Evolutionary conservation across 2,888 invertebrate species (phyloP).

Genomic region (Agrotis clavis): DNA sequence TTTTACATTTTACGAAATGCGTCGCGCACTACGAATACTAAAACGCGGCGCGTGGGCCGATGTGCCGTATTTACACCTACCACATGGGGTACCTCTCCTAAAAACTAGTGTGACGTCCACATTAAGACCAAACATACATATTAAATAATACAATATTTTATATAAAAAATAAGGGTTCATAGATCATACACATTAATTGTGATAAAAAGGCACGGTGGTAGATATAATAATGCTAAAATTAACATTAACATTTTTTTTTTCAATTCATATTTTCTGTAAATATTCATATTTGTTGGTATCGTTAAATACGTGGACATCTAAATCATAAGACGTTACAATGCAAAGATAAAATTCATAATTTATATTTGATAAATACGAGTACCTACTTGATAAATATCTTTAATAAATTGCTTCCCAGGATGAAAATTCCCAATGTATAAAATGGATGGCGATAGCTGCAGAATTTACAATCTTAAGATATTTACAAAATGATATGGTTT

Average conservation of each 20-base stretch:
- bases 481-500: too few species aligned
- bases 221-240: slow-evolving; percentile 1
- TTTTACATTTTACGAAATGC: too few species aligned
- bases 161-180: slow-evolving; percentile 2
- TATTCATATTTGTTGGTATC: slow-evolving; percentile 3
- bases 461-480: not conserved
- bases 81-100: not conserved
- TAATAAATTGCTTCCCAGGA: not conserved
- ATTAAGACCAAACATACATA: slow-evolving; percentile 27
- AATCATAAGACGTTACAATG: not conserved
- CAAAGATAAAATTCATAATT: not conserved
- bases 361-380: not conserved
- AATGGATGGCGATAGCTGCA: not conserved
- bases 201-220: slow-evolving; percentile 12
- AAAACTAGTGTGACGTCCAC: slow-evolving; percentile 25
- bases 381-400: too few species aligned
- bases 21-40: too few species aligned
- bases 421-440: not conserved
- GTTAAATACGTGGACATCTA: not conserved
- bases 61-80: not conserved
- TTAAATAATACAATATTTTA: slow-evolving; percentile 25
- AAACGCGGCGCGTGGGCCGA: not conserved
- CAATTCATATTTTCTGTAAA: slow-evolving; percentile 2
- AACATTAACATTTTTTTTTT: not conserved
- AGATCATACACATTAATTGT: slow-evolving; percentile 10